phyloP scores from a whole-genome alignment of 2,113 vertebrate genomes.

The Cyprinodon tularosa region DNA sequence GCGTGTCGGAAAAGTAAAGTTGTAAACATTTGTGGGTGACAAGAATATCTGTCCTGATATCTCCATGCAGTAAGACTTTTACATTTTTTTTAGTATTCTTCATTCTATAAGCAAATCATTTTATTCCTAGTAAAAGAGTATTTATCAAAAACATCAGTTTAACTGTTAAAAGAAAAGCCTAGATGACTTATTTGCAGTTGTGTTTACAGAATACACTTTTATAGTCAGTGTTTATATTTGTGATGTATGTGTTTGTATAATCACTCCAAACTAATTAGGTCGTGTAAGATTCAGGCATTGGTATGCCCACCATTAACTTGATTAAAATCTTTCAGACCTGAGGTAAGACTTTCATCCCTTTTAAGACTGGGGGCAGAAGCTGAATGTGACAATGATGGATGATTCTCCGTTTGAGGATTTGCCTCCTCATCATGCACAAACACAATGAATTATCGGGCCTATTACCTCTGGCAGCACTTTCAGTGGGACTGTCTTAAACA shows the following conservation, averaged over 20 bases:
- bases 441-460: slow-evolving; percentile 35
- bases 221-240: not conserved
- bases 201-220: not conserved
- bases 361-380: slow-evolving; percentile 10
- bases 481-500: slow-evolving; percentile 38
- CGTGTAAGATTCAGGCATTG: not conserved
- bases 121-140: too few relatives aligned
- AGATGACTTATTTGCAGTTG: not conserved
- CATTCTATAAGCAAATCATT: too few relatives aligned
- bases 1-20: too few relatives aligned
- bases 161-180: not conserved
- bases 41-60: too few relatives aligned
- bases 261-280: not conserved
- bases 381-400: slow-evolving; percentile 55
- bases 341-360: slow-evolving; percentile 27
- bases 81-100: too few relatives aligned
- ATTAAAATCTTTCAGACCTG: not conserved
- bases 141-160: not conserved
- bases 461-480: slow-evolving; percentile 52
- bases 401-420: slow-evolving; percentile 26
- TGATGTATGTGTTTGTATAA: not conserved
- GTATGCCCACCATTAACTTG: not conserved
- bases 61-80: too few relatives aligned
- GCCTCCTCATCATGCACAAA: slow-evolving; percentile 23
- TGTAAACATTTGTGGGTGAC: too few relatives aligned